Conservation (phyloP, 2,113 vertebrate genomes). For the Genyomyrus donnyi region DNA sequence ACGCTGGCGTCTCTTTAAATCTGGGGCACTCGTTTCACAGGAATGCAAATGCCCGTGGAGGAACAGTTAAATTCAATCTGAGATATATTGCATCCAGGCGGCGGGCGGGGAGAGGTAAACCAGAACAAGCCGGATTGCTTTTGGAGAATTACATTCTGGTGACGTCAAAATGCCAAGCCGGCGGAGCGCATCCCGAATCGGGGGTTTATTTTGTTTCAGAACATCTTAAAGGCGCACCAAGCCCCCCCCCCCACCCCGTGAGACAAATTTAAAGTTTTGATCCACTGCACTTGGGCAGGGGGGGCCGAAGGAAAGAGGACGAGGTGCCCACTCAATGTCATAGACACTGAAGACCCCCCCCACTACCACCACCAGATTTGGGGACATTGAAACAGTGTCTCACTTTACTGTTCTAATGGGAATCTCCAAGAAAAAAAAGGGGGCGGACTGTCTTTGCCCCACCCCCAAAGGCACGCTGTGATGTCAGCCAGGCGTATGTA, state of each 20-base stretch:
- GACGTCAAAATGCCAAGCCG: slow-evolving; percentile 47
- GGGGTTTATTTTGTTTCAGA: slow-evolving; percentile 47
- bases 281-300: background rate
- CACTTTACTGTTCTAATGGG: slow-evolving; percentile 5
- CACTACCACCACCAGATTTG: slow-evolving; percentile 42
- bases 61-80: slow-evolving; percentile 53
- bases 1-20: slow-evolving; percentile 51
- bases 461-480: slow-evolving; percentile 21
- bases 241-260: slow-evolving; percentile 25
- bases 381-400: slow-evolving; percentile 45
- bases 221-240: slow-evolving; percentile 32
- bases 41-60: slow-evolving; percentile 58
- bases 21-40: slow-evolving; percentile 47
- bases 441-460: slow-evolving; percentile 14
- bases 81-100: slow-evolving; percentile 46
- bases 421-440: background rate
- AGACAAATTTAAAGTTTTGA: slow-evolving; percentile 29
- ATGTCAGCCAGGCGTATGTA: slow-evolving; percentile 37
- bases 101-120: slow-evolving; percentile 46
- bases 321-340: slow-evolving; percentile 28
- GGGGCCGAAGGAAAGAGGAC: slow-evolving; percentile 31
- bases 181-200: slow-evolving; percentile 35
- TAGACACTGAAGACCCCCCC: slow-evolving; percentile 14
- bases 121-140: slow-evolving; percentile 50
- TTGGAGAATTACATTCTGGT: slow-evolving; percentile 50